A percentile compares a stretch with the other conserved stretches of the same genome.
phyloP scores from a whole-genome alignment of 2,113 vertebrate species.

The Solea solea region DNA sequence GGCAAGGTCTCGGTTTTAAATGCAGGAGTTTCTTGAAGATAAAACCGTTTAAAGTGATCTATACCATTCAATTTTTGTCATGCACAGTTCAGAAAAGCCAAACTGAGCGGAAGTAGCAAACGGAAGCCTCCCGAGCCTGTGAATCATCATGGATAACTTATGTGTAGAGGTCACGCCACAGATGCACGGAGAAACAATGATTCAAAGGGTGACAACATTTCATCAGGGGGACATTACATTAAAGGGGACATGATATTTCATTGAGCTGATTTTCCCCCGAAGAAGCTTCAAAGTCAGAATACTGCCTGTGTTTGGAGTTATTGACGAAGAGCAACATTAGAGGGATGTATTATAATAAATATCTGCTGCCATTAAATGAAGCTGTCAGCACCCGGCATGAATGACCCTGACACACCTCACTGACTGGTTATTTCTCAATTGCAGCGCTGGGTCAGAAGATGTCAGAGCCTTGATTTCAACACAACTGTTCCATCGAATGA shows the following conservation, averaged over 20 bases:
- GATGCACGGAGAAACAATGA: constrained; percentile 40
- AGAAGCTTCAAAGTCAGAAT: constrained; percentile 47
- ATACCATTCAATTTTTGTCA: background rate
- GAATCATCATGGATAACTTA: constrained; percentile 23
- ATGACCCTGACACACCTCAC: constrained; percentile 3
- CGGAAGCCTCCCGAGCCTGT: background rate
- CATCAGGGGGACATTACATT: constrained; percentile 44
- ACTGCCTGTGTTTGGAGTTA: constrained; percentile 42
- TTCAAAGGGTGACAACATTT: constrained; percentile 61
- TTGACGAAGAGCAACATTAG: constrained; percentile 61
- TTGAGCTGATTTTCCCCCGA: constrained; percentile 28
- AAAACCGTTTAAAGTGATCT: no score
- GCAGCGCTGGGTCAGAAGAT: constrained; percentile 36
- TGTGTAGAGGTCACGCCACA: constrained; percentile 38
- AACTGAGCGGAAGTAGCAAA: background rate
- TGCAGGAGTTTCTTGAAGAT: constrained; percentile 21
- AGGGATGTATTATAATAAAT: constrained; percentile 62
- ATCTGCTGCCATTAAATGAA: constrained; percentile 40
- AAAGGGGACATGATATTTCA: constrained; percentile 56
- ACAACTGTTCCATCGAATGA: constrained; percentile 37
- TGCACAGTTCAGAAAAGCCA: background rate
- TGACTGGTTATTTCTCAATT: constrained; percentile 41
- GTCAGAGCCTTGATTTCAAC: constrained; percentile 10
- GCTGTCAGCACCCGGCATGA: constrained; percentile 2
- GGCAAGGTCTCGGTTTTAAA: constrained; percentile 22